Evolutionary conservation across 2,113 vertebrate species (phyloP).

Genomic region (Rhabdornis inornatus): DNA sequence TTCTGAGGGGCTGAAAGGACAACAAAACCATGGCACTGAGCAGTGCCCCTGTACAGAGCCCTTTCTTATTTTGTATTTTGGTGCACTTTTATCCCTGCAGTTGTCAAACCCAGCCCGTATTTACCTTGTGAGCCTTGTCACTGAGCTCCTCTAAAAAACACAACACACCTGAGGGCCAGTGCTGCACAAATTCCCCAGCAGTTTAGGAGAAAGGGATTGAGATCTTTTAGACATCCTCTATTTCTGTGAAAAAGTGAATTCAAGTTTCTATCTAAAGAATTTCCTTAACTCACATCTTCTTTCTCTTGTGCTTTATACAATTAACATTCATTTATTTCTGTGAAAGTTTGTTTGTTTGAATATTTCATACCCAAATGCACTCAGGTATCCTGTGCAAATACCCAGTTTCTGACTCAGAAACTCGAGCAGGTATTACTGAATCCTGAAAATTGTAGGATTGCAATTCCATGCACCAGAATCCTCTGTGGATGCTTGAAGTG

Average conservation of each 20-base stretch:
- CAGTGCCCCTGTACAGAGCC: not conserved
- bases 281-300: not conserved
- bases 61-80: not conserved
- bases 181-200: too few relatives aligned
- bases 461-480: not conserved
- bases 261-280: not conserved
- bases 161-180: rapidly evolving
- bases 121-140: not conserved
- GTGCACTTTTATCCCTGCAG: not conserved
- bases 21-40: not conserved
- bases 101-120: not conserved
- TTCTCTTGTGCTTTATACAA: not conserved
- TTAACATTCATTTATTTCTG: not conserved
- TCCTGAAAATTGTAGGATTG: not conserved
- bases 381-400: not conserved
- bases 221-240: not conserved
- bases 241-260: not conserved
- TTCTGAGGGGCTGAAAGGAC: not conserved
- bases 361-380: not conserved
- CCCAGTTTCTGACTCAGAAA: not conserved
- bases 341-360: not conserved
- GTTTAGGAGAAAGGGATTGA: not conserved
- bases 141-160: not conserved
- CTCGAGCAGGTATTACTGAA: rapidly evolving
- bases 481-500: not conserved